Conservation (phyloP, 2,113 vertebrate species). For the Mixornis gularis region DNA sequence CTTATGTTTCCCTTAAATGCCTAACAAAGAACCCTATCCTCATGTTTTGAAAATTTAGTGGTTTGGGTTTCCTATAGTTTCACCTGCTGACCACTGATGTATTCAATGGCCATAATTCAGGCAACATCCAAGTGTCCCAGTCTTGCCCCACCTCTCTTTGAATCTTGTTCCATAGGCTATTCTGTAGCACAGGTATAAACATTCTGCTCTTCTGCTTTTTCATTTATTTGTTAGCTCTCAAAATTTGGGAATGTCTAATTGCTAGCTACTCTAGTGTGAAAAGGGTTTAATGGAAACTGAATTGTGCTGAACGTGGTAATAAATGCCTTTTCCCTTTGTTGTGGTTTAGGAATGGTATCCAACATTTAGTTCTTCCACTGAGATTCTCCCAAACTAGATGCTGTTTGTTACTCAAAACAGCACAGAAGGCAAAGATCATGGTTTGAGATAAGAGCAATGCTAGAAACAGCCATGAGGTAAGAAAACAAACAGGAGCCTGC, state of each 20-base stretch:
- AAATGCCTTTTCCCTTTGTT: neutral
- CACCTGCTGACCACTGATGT: neutral
- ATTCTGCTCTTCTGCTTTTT: neutral
- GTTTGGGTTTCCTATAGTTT: neutral
- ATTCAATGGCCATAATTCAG: neutral
- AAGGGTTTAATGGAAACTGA: neutral
- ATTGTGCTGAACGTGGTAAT: rapidly evolving
- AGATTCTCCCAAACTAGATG: neutral
- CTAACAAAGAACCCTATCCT: neutral
- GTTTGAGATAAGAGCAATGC: neutral
- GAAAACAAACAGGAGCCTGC: neutral
- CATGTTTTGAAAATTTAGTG: neutral
- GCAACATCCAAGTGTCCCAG: rapidly evolving
- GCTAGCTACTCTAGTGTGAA: neutral
- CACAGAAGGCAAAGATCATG: neutral
- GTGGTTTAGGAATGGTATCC: neutral
- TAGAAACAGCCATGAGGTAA: neutral
- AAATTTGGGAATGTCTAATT: neutral
- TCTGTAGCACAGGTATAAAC: neutral
- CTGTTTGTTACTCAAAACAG: neutral
- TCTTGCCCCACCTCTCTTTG: neutral
- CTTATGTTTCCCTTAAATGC: neutral
- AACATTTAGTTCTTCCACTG: neutral
- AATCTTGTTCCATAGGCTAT: neutral
- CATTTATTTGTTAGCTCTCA: neutral